Percentiles rank a stretch among this genome's conserved stretches.
phyloP scores from a whole-genome alignment of 2,797 vertebrate species.

The Fundulus diaphanus region DNA sequence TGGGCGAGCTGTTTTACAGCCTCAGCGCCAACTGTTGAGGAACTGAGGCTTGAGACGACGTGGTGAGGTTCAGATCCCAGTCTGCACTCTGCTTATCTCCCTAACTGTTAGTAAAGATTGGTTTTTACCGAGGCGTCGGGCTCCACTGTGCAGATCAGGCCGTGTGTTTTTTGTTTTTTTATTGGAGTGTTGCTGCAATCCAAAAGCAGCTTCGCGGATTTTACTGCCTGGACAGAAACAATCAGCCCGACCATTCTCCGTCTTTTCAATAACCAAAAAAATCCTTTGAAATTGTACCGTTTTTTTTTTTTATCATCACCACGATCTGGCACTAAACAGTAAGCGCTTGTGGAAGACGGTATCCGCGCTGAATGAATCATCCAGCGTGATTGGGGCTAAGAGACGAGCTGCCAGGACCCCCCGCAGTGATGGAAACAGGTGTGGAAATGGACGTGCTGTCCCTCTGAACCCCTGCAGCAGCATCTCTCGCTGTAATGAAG shows the following conservation, averaged over 20 bases:
- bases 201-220: constrained; percentile 4
- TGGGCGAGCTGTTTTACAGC: not conserved
- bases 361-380: constrained; percentile 8
- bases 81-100: not conserved
- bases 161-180: too few relatives aligned
- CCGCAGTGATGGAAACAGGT: constrained; percentile 66
- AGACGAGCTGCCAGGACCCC: constrained; percentile 47
- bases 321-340: constrained; percentile 6
- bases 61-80: not conserved
- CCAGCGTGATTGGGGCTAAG: constrained; percentile 26
- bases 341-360: constrained; percentile 5
- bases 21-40: not conserved
- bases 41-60: not conserved
- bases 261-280: not conserved
- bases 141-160: not conserved
- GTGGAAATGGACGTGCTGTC: constrained; percentile 68
- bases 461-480: constrained; percentile 48
- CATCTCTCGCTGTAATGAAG: constrained; percentile 66
- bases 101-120: not conserved
- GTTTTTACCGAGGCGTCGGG: not conserved
- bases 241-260: not conserved
- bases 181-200: not conserved
- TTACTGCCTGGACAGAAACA: constrained; percentile 7
- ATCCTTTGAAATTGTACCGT: not conserved
- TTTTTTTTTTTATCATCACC: constrained; percentile 6